Conservation (phyloP, 2,113 vertebrate genomes). For the Aptenodytes patagonicus region DNA sequence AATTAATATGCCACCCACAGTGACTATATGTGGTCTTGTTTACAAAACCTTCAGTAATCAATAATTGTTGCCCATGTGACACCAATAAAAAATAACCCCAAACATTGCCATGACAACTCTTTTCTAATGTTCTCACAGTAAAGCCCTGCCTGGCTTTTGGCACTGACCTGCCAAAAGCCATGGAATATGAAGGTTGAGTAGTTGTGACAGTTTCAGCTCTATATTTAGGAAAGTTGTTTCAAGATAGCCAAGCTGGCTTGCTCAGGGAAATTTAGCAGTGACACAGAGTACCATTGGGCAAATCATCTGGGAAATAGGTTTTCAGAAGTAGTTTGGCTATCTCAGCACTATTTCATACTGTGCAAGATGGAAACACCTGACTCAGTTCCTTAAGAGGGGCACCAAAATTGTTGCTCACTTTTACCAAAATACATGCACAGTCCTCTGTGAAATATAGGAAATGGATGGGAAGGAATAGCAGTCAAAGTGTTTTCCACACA, state of each 20-base stretch:
- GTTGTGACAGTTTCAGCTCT: background rate
- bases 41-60: constrained; percentile 40
- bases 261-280: background rate
- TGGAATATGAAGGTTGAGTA: background rate
- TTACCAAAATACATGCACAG: background rate
- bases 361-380: background rate
- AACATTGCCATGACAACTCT: background rate
- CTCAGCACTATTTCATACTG: background rate
- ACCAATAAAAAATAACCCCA: background rate
- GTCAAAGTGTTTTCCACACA: background rate
- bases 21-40: constrained; percentile 24
- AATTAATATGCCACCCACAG: constrained; percentile 47
- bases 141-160: background rate
- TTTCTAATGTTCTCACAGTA: background rate
- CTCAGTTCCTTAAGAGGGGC: background rate
- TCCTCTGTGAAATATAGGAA: background rate
- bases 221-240: background rate
- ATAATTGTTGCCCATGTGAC: background rate
- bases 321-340: background rate
- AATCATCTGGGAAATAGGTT: background rate
- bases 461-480: background rate
- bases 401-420: background rate
- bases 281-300: background rate
- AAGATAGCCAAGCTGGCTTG: background rate
- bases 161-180: background rate